Conservation (phyloP, 2,113 vertebrate species). For the Gallinago jamesoni region DNA sequence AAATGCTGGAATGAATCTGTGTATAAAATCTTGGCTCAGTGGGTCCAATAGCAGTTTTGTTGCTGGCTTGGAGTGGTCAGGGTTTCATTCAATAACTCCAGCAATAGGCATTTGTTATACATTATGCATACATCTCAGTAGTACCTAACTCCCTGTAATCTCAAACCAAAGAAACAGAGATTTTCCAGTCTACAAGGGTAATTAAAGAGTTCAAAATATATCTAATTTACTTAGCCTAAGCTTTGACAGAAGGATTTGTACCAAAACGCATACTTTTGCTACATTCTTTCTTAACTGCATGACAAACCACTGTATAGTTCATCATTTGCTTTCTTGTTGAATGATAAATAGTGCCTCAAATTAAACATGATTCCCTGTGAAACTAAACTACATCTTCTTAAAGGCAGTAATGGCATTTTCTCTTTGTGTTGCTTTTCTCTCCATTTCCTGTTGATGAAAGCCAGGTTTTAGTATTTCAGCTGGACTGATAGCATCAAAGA, state of each 20-base stretch:
- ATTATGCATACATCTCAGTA: not conserved
- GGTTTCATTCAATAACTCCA: not conserved
- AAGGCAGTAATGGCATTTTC: not conserved
- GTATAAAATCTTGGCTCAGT: not conserved
- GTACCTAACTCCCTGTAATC: not conserved
- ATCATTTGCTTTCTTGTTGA: not conserved
- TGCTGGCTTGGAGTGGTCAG: not conserved
- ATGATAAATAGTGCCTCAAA: conserved; percentile 5
- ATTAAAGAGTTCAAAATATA: not conserved
- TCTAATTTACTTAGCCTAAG: not conserved
- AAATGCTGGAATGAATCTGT: not conserved
- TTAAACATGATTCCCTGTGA: not conserved
- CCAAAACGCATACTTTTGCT: not conserved
- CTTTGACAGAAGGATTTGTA: not conserved
- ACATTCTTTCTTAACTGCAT: not conserved
- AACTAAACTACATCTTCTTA: not conserved
- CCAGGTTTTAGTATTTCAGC: conserved; percentile 31
- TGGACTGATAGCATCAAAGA: conserved; percentile 68
- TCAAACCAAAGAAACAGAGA: not conserved
- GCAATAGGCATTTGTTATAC: not conserved
- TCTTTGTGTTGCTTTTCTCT: not conserved
- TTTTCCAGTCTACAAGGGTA: not conserved
- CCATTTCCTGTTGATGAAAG: conserved; percentile 35
- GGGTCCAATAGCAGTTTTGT: not conserved
- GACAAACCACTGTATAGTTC: not conserved